Base-by-base conservation (phyloP, 2,888 invertebrate genomes). In the Lamellibrachia satsuma region DNA sequence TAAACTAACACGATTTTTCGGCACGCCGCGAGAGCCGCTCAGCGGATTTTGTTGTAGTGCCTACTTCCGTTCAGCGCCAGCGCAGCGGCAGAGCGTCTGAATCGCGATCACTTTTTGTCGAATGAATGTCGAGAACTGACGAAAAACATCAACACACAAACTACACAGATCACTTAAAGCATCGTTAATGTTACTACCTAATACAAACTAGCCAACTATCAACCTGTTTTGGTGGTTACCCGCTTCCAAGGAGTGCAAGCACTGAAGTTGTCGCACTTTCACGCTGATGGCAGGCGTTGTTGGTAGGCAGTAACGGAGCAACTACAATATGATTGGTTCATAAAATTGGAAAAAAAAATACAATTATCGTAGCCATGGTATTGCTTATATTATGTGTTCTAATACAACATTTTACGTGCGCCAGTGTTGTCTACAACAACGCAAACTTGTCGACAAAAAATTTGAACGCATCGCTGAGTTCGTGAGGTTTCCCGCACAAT, bases 231-330 rank as follows among this genome's bases (percentile, higher is more conserved):
- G 75, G 22, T 75, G 75, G 75, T 75, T 22, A 75, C 75, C 75
- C 75, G 75, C 75, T 75, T 75, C 75, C 75, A 15, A 4, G 4
- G 15, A 75, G 22, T 15, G 75, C 75, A 75, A 75, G 75, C 75
- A 75, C 75, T 75, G 75, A 75, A 15, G 75, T 75, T 75, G 75
- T n/a, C 75, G 57, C 57, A 57, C 57, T 75, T 39, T n/a, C 22
- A 3, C 75, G 22, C 75, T 75, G 75, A 75, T 39, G 39, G 39
- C n/a, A n/a, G 75, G 22, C 22, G 75, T 75, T n/a, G 75, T 75
- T 75, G 75, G 22, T 75, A 75, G 15, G 75, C 75, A 75, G 75
- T 75, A 75, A 75, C 75, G 75, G 75, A 75, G 75, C 75, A 75
- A 75, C 75, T 75, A 15, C 4, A 75, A 75, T 75, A 75, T 75